Conservation (phyloP, 2,888 invertebrate species). For the Melanotus villosus region DNA sequence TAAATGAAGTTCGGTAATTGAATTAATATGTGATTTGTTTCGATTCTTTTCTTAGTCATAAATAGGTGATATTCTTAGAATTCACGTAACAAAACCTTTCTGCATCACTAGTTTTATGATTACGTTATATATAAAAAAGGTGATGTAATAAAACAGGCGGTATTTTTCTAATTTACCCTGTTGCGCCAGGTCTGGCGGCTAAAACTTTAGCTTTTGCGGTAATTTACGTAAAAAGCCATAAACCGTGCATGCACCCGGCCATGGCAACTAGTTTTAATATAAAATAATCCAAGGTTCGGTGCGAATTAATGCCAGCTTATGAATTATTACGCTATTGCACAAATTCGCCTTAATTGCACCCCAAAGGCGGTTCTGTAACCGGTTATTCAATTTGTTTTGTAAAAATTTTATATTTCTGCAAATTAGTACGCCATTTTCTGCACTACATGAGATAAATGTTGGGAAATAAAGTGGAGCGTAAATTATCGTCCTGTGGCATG, state of each 20-base stretch:
- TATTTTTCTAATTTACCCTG: constrained; percentile 20
- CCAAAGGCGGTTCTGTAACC: constrained; percentile 35
- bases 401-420: constrained; percentile 44
- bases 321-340: constrained; percentile 46
- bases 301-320: constrained; percentile 46
- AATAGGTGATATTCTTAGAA: too few species aligned
- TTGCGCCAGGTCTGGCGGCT: constrained; percentile 20
- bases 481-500: constrained; percentile 34
- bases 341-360: constrained; percentile 45
- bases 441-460: constrained; percentile 33
- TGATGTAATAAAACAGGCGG: constrained; percentile 28
- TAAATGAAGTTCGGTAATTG: too few species aligned
- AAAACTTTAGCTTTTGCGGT: constrained; percentile 21
- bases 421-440: constrained; percentile 39
- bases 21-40: too few species aligned
- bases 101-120: constrained; percentile 24
- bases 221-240: constrained; percentile 32
- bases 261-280: constrained; percentile 47
- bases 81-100: constrained; percentile 9
- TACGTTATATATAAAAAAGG: constrained; percentile 7
- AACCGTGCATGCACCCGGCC: constrained; percentile 29
- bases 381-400: constrained; percentile 46
- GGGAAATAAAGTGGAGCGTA: constrained; percentile 30
- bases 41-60: too few species aligned
- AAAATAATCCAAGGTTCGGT: constrained; percentile 45